Percentiles rank a stretch among this genome's conserved stretches.
Evolutionary conservation across 2,113 vertebrate genomes (phyloP).

Genomic region (Patagioenas fasciata): DNA sequence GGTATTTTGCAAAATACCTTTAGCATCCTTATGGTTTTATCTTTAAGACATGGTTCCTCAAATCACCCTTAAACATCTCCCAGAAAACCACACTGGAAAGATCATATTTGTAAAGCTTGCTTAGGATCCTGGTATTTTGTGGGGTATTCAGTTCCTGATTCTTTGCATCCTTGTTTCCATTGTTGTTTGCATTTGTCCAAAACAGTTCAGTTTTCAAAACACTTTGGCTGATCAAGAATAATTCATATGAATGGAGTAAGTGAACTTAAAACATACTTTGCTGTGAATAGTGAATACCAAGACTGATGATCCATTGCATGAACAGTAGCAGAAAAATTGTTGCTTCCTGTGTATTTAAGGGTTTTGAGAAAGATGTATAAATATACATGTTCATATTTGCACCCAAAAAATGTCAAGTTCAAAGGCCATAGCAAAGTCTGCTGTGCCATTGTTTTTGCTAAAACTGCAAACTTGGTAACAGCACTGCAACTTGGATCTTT

Average conservation of each 20-base stretch:
- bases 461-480: not conserved
- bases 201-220: not conserved
- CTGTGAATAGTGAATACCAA: not conserved
- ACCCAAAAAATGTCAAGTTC: not conserved
- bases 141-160: not conserved
- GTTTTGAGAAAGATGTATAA: not conserved
- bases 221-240: not conserved
- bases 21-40: not conserved
- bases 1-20: not conserved
- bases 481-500: constrained; percentile 1
- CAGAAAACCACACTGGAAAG: not conserved
- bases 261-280: not conserved
- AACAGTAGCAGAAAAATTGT: not conserved
- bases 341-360: not conserved
- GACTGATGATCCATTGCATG: not conserved
- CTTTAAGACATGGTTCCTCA: not conserved
- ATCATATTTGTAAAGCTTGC: not conserved
- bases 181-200: not conserved
- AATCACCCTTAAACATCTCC: not conserved
- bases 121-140: not conserved
- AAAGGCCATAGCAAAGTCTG: not conserved
- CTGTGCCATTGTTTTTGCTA: not conserved
- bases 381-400: accelerated
- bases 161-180: not conserved
- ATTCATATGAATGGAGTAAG: not conserved